Base-by-base conservation (phyloP, 2,888 invertebrate species). In the Tholera decimalis region DNA sequence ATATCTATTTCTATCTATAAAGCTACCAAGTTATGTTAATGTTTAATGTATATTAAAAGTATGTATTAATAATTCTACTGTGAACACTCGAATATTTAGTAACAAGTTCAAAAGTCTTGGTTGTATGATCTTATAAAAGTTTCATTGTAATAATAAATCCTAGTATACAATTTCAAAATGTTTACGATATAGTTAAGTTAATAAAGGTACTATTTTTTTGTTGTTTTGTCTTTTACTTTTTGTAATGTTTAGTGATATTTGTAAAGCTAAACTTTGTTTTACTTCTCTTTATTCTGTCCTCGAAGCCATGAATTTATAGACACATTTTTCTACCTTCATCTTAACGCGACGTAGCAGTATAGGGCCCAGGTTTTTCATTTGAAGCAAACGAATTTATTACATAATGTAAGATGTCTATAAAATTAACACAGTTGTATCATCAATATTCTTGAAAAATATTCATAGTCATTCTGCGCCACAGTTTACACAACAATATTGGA, bases 261-360 rank as follows among this genome's bases (percentile, higher is more conserved):
- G 4, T 39, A 22, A 69, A 30, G 30, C 11, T 30, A 46, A 24
- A 20, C 7, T 24, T 24, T 24, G 9, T 20, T 24, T 24, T 18
- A 6, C 4, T 30, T 20, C 0, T 33, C 9, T 28, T 20, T 2
- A n/a, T 2, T 53, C 73, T 73, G 68, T 73, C 68, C 68, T 73
- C 73, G 73, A 68, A 68, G 73, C 26, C 7, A 15, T 0, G 8
- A 22, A 37, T 49, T 33, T 15, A 44, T 15, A 37, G 24, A 39
- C 26, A 35, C 2, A 9, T 33, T 26, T 41, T 22, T 49, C 30
- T 68, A 68, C 68, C 65, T 73, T 15, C 53, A 73, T 68, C 73
- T 3, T 5, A 53, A 20, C 41, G 18, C n/a, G 24, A 37, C 54
- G 47, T 54, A 64, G 53, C 41, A 3, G 4, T 43, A n/a, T n/a